These are phyloP conservation scores for Clarias laeviceps DNA, from an alignment of 2,797 vertebrate genomes.

Conservation along the genomic window DNA sequence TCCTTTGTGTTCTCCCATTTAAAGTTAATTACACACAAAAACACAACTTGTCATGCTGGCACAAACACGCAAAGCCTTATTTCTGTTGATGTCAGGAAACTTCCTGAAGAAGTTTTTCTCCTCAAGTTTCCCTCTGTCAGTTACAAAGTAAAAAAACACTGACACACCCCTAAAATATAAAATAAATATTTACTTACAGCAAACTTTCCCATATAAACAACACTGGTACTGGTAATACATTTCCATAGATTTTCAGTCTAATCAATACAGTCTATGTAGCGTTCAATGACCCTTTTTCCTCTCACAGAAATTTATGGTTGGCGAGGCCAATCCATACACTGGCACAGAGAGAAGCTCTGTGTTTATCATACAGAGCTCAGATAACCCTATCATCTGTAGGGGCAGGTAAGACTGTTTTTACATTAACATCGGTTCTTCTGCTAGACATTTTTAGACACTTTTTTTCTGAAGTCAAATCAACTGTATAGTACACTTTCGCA, in stretches of 20 bases:
- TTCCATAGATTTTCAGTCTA: background rate
- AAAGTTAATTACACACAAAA: background rate
- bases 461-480: too few species aligned
- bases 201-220: background rate
- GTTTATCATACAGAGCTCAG: slow-evolving; percentile 61
- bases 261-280: background rate
- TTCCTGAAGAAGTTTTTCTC: background rate
- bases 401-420: slow-evolving; percentile 40
- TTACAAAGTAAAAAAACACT: background rate
- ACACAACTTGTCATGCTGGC: too few species aligned
- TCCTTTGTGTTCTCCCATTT: background rate
- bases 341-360: slow-evolving; percentile 59
- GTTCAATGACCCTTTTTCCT: slow-evolving; percentile 11
- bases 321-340: slow-evolving; percentile 18
- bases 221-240: background rate
- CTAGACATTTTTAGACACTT: background rate
- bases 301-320: slow-evolving; percentile 40
- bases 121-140: background rate
- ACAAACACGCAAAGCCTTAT: background rate
- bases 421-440: background rate
- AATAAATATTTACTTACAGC: background rate
- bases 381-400: slow-evolving; percentile 43
- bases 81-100: background rate
- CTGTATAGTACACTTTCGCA: background rate
- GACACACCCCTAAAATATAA: background rate